Evolutionary conservation across 2,113 vertebrate genomes (phyloP).

Genomic region (Neofelis nebulosa): DNA sequence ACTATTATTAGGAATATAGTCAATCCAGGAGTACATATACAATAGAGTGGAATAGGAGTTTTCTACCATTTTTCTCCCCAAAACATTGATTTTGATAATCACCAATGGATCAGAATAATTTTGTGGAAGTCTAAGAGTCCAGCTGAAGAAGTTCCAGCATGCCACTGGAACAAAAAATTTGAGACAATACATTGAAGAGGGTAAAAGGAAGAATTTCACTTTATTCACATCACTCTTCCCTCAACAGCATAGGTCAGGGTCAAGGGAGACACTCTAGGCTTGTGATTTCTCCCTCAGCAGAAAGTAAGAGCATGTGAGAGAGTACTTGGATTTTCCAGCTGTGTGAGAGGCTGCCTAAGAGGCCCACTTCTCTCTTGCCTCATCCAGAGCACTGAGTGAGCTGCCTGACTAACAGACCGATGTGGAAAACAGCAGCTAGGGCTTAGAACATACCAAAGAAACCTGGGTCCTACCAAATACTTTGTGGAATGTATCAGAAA

Average conservation of each 20-base stretch:
- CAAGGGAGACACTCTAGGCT: neutral
- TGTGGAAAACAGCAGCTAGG: neutral
- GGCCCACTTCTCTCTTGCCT: neutral
- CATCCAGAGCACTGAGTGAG: neutral
- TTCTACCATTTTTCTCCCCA: neutral
- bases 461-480: neutral
- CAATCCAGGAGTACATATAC: neutral
- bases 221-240: neutral
- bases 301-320: neutral
- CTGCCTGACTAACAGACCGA: neutral
- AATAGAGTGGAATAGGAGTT: neutral
- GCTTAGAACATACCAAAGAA: neutral
- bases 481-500: neutral
- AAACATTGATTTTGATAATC: neutral
- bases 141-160: neutral
- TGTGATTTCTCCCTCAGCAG: neutral
- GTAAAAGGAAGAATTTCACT: neutral
- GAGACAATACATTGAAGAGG: neutral
- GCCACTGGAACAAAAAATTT: neutral
- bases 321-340: neutral
- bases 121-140: neutral
- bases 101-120: neutral
- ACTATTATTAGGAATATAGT: neutral
- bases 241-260: neutral
- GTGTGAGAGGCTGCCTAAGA: neutral